Evolutionary conservation across 1,140 invertebrate genomes (phyloP).

Genomic region (Rhyzopertha dominica): DNA sequence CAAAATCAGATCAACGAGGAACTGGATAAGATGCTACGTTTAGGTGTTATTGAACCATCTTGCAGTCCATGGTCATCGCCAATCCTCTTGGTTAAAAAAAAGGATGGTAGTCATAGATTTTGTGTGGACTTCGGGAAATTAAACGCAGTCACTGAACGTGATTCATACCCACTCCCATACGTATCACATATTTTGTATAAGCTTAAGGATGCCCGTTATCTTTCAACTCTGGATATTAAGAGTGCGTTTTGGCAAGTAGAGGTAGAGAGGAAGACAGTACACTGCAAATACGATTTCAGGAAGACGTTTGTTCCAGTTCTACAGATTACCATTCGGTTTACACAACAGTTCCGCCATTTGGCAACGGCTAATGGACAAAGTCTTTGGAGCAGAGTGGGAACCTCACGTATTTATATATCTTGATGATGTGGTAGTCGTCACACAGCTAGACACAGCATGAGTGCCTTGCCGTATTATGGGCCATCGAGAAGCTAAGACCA

Average conservation of each 20-base stretch:
- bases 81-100: too few relatives aligned
- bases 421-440: conserved; percentile 36
- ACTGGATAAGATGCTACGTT: conserved; percentile 32
- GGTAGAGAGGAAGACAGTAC: conserved; percentile 28
- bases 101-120: too few relatives aligned
- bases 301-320: conserved; percentile 34
- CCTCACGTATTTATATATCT: conserved; percentile 21
- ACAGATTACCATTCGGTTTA: conserved; percentile 31
- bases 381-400: conserved; percentile 28
- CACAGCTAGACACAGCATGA: too few relatives aligned
- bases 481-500: too few relatives aligned
- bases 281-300: conserved; percentile 36
- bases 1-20: conserved; percentile 25
- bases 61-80: too few relatives aligned
- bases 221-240: conserved; percentile 34
- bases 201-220: conserved; percentile 17
- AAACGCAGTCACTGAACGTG: conserved; percentile 21
- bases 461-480: too few relatives aligned
- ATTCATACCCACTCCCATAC: conserved; percentile 25
- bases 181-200: conserved; percentile 6
- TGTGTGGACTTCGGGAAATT: conserved; percentile 18
- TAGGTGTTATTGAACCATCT: too few relatives aligned
- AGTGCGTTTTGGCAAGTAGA: conserved; percentile 36
- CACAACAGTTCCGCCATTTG: conserved; percentile 18
- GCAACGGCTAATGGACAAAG: conserved; percentile 26